Base-by-base conservation (phyloP, 2,888 invertebrate genomes). In the Ptilodon capucinus region DNA sequence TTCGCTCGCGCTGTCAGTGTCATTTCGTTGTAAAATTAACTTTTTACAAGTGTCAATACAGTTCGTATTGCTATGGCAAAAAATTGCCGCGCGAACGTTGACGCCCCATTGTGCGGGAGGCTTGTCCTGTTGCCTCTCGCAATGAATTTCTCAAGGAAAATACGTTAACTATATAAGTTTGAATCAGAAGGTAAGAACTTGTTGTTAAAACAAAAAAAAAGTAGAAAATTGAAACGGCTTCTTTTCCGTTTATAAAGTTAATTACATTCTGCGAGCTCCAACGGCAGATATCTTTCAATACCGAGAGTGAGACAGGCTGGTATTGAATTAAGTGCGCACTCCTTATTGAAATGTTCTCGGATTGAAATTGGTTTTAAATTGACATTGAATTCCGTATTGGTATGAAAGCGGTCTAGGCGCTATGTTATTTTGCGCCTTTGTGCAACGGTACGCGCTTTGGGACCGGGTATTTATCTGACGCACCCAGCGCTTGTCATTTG, bases 401-500 rank as follows among this genome's bases (percentile, higher is more conserved):
- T 44, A 44, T 48, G 17, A 60, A 56, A 60, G 42, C n/a, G 42
- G 18, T 54, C 51, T 48, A 50, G 57, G 32, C 47, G 39, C 38
- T 49, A 54, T 49, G 49, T 58, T 57, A 60, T 68, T 59, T 53
- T 40, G 43, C 47, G 48, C 30, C 44, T 60, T 56, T 60, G 51
- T 60, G 58, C 48, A 56, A 47, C 21, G 47, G 46, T 42, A 18
- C 41, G 51, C 41, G 35, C 40, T 44, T 48, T 46, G 39, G 35
- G 25, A 46, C 18, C 34, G 49, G 43, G 57, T 63, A 65, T 71
- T 74, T 73, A 76, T 74, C 70, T 71, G 65, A 39, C 48, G 57
- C 50, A 54, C 63, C 62, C 70, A 67, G 68, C 56, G 53, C 51
- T 64, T 61, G 61, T 55, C 70, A 76, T 77, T 77, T 76, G 68